Percentiles rank a stretch among this genome's conserved stretches.
phyloP scores from a whole-genome alignment of 2,113 vertebrate species.

The Lophotis ruficrista region DNA sequence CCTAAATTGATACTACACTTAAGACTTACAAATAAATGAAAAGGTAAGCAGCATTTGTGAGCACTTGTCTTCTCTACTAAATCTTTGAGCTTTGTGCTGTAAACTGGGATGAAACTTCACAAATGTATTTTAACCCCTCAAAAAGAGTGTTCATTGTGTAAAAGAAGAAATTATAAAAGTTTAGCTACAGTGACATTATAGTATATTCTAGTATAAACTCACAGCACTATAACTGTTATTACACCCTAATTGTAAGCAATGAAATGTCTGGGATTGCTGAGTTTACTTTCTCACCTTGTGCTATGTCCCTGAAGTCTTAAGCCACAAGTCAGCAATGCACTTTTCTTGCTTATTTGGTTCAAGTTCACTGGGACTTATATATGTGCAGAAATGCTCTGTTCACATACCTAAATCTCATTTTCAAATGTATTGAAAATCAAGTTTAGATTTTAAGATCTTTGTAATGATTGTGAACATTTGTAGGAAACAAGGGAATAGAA shows the following conservation, averaged over 20 bases:
- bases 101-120: neutral
- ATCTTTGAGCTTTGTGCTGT: neutral
- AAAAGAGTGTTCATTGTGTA: neutral
- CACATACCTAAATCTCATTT: neutral
- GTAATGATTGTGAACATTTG: neutral
- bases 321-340: rapidly evolving
- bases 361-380: neutral
- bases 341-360: neutral
- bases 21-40: neutral
- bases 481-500: neutral
- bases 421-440: neutral
- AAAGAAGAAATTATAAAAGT: neutral
- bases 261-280: neutral
- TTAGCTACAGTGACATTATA: neutral
- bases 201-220: neutral
- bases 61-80: neutral
- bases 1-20: neutral
- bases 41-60: neutral
- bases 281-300: neutral
- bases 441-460: neutral
- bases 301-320: neutral
- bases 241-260: neutral
- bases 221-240: neutral
- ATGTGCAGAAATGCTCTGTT: neutral
- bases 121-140: neutral